Conservation (phyloP, 2,113 vertebrate genomes). For the Rhynchomys soricoides region DNA sequence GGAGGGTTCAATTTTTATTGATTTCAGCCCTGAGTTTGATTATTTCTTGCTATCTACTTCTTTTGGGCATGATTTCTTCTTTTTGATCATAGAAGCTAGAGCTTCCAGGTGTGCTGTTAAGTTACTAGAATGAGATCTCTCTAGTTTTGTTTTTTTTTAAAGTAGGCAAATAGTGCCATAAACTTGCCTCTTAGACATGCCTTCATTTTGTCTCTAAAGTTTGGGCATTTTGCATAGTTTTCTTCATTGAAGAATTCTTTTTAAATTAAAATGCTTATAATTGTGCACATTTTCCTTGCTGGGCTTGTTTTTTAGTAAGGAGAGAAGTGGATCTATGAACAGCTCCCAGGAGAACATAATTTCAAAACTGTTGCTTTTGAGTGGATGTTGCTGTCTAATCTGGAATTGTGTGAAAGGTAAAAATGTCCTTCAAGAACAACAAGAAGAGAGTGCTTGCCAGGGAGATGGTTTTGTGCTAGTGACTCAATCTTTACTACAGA, state of each 20-base stretch:
- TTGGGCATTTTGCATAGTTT: background rate
- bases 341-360: constrained; percentile 19
- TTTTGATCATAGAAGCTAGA: background rate
- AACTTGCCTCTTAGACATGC: background rate
- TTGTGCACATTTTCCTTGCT: background rate
- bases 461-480: background rate
- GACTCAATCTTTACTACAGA: background rate
- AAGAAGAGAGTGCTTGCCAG: background rate
- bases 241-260: background rate
- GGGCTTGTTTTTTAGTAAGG: background rate
- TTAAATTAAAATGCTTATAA: background rate
- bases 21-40: background rate
- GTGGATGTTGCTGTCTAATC: background rate
- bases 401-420: constrained; percentile 22
- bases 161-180: background rate
- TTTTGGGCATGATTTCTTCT: background rate
- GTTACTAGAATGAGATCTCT: background rate
- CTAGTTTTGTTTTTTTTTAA: background rate
- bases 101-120: background rate
- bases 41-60: background rate
- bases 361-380: constrained; percentile 41
- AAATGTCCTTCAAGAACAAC: background rate
- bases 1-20: background rate
- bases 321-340: background rate
- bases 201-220: background rate